Evolutionary conservation across 2,888 invertebrate genomes (phyloP), one percentile per base, ranked within the genome.

Genomic region (Monopis laevigella): DNA sequence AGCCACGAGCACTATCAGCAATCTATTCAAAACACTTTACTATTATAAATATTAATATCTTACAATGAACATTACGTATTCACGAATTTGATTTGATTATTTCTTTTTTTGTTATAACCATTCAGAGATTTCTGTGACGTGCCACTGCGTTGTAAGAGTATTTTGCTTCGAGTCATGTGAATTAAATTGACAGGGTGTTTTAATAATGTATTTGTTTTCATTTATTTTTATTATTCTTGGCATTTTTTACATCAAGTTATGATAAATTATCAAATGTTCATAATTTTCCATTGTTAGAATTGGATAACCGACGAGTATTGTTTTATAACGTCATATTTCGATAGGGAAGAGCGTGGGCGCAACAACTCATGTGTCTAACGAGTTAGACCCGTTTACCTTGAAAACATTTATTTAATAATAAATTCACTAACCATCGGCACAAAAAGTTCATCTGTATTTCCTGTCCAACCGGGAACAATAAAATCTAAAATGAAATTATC

Each of bases 41-140:
- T 57, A 48, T 51, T 66, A 77, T 77, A 66, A 71, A 78, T 77
- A 77, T 77, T 74, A 73, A 75, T 74, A 74, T 59, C 51, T 52
- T 48, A 50, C 60, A 60, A 58, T 59, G 59, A 60, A 57, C 55
- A 18, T 36, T 36, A 36, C 12, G 36, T 36, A 73, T 70, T 70
- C 72, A 70, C 70, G 61, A 71, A 73, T 73, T 70, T 71, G 69
- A 70, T 69, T 70, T 21, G 30, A 32, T 40, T 30, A 30, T 40
- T 40, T 30, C 16, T 40, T 40, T 21, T 32, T 21, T 11, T 18
- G 18, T 35, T 40, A 21, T 13, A 30, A 40, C 18, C 28, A 28
- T 28, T 14, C 17, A 28, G 16, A 32, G 56, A 55, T 52, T 59
- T 59, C 65, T 67, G 17, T 34, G 65, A 62, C 58, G 61, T 59